These are phyloP conservation scores for Hassar affinis DNA, from an alignment of 2,113 vertebrate species.

Conservation along the genomic window DNA sequence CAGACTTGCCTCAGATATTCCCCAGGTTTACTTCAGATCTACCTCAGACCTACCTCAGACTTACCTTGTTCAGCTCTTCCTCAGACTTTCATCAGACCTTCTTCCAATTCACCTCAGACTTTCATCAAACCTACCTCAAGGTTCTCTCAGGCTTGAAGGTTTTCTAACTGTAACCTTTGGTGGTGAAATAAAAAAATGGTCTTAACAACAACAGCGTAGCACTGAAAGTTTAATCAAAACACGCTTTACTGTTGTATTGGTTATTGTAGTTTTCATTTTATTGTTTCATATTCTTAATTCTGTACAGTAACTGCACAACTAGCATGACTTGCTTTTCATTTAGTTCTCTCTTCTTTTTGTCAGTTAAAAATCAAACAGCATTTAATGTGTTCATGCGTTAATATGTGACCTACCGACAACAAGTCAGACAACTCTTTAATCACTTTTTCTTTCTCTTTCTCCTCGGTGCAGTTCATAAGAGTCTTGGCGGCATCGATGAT, in stretches of 20 bases:
- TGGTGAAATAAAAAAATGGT: not conserved
- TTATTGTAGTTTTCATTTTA: not conserved
- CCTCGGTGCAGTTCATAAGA: conserved; percentile 76
- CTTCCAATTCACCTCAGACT: not conserved
- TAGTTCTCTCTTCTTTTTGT: not conserved
- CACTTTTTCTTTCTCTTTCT: conserved; percentile 30
- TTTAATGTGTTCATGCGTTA: not conserved
- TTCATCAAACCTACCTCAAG: not conserved
- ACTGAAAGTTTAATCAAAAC: not conserved
- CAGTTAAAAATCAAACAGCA: not conserved
- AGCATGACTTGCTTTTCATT: not conserved
- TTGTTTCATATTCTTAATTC: not conserved
- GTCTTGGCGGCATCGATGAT: conserved; percentile 80
- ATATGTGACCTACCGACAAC: not conserved
- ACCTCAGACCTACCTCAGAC: not conserved
- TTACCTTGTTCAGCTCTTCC: no score
- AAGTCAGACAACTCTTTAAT: no score
- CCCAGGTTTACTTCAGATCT: not conserved
- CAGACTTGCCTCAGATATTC: not conserved
- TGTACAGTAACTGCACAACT: not conserved
- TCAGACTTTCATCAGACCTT: not conserved
- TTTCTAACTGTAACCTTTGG: not conserved
- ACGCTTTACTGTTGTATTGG: not conserved
- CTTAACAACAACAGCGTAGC: not conserved
- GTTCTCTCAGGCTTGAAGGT: not conserved